Evolutionary conservation across 2,888 invertebrate genomes (phyloP).

Genomic region (Hydropsyche betteni): DNA sequence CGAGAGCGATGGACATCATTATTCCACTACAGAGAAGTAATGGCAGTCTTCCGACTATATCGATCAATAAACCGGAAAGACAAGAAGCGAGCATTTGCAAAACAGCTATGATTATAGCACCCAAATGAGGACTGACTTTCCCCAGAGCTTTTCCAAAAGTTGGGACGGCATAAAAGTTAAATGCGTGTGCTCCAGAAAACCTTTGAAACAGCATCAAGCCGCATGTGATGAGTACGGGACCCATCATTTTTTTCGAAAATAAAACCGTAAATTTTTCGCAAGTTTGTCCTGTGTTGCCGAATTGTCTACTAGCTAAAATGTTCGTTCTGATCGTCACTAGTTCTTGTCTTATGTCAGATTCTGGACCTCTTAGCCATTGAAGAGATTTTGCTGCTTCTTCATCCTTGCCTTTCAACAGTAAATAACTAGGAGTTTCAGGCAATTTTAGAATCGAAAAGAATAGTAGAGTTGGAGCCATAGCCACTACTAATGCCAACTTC

Average conservation of each 20-base stretch:
- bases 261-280: slow-evolving; percentile 56
- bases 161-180: slow-evolving; percentile 84
- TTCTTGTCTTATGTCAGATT: slow-evolving; percentile 79
- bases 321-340: slow-evolving; percentile 76
- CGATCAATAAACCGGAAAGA: slow-evolving; percentile 83
- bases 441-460: slow-evolving; percentile 79
- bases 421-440: slow-evolving; percentile 88
- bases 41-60: slow-evolving; percentile 84
- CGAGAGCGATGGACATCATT: slow-evolving; percentile 84
- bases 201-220: slow-evolving; percentile 90
- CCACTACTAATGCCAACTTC: slow-evolving; percentile 80
- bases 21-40: slow-evolving; percentile 83
- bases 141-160: slow-evolving; percentile 86
- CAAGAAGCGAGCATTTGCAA: slow-evolving; percentile 86
- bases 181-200: slow-evolving; percentile 82
- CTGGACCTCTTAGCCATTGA: slow-evolving; percentile 81
- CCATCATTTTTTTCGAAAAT: slow-evolving; percentile 62
- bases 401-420: slow-evolving; percentile 78
- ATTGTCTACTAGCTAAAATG: slow-evolving; percentile 66
- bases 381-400: slow-evolving; percentile 78
- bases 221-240: slow-evolving; percentile 83
- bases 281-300: slow-evolving; percentile 56
- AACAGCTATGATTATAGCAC: slow-evolving; percentile 83
- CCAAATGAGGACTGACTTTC: slow-evolving; percentile 81
- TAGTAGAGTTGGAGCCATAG: slow-evolving; percentile 78